These are phyloP conservation scores for Trachythela sp. DNA, from an alignment of 64 coral and sea anemone genomes.

Conservation along the genomic window DNA sequence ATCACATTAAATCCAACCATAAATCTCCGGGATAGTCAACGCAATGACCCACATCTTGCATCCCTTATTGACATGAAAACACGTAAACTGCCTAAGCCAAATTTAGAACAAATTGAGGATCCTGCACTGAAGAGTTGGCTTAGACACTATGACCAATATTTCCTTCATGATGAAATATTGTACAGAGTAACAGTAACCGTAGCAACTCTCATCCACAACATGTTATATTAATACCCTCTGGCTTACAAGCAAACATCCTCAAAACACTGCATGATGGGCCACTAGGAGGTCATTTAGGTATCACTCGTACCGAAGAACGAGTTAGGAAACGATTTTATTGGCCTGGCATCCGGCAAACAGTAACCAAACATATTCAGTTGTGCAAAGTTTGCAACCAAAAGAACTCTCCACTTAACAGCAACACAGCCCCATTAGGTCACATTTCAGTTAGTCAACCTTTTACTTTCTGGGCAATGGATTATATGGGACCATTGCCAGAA, in stretches of 20 bases:
- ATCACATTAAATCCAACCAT: background rate
- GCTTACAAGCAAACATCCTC: background rate
- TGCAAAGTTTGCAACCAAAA: background rate
- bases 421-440: background rate
- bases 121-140: background rate
- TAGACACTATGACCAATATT: slow-evolving; percentile 16
- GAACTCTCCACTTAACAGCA: background rate
- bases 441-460: background rate
- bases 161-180: background rate
- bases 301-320: slow-evolving; percentile 29
- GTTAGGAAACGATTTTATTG: background rate
- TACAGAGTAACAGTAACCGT: background rate
- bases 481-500: background rate
- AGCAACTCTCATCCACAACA: background rate
- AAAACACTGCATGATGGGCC: background rate
- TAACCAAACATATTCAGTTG: background rate
- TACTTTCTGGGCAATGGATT: slow-evolving; percentile 1
- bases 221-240: background rate
- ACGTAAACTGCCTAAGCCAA: background rate
- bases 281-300: slow-evolving; percentile 36
- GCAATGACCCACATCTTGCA: background rate
- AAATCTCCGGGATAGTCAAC: background rate
- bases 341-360: background rate
- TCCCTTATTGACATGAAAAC: background rate
- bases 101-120: background rate